phyloP scores from a whole-genome alignment of 2,888 invertebrate species.

The Aleiodes leptofemur region DNA sequence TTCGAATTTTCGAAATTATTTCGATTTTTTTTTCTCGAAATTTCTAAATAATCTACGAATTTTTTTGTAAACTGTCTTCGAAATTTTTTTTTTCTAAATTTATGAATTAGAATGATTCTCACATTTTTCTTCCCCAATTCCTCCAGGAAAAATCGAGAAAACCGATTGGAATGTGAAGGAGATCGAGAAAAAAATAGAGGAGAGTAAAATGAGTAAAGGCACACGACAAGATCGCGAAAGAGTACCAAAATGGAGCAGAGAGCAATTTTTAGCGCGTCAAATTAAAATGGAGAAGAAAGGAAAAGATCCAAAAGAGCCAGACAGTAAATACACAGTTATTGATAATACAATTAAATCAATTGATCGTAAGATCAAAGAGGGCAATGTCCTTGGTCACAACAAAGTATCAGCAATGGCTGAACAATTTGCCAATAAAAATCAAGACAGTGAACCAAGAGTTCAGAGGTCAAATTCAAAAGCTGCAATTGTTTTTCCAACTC shows the following conservation, averaged over 20 bases:
- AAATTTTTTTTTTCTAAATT: not conserved
- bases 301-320: conserved; percentile 78
- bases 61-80: not conserved
- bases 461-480: conserved; percentile 79
- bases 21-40: too few species aligned
- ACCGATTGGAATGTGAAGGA: conserved; percentile 94
- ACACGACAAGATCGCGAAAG: conserved; percentile 80
- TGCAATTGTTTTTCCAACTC: conserved; percentile 79
- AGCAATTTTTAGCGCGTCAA: conserved; percentile 84
- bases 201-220: conserved; percentile 83
- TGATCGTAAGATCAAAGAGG: conserved; percentile 86
- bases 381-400: conserved; percentile 82
- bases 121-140: not conserved
- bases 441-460: conserved; percentile 77
- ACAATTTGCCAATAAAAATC: conserved; percentile 80
- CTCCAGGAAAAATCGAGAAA: conserved; percentile 86
- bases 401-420: conserved; percentile 94
- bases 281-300: conserved; percentile 83
- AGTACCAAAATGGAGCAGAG: conserved; percentile 94
- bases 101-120: not conserved
- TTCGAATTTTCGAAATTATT: too few species aligned
- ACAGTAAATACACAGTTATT: conserved; percentile 83
- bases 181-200: conserved; percentile 91
- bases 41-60: too few species aligned
- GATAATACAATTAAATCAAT: conserved; percentile 84